Base-by-base conservation (phyloP, 2,113 vertebrate genomes). In the Urocitellus parryii region DNA sequence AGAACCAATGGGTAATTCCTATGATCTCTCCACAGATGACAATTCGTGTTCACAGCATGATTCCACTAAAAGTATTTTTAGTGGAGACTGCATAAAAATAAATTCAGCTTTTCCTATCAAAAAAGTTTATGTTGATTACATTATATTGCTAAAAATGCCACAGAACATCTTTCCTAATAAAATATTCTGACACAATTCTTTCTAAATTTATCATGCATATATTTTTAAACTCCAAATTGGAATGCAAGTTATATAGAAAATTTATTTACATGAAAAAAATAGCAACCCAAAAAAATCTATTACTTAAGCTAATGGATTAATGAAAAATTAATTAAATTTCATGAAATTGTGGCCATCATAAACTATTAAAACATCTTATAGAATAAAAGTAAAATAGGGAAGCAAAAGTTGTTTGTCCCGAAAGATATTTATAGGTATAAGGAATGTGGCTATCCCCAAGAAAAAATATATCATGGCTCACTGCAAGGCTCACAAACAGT, bases 311-410 rank as follows among this genome's bases (percentile, higher is more conserved):
- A 72, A 90, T 88, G 6, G 2, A 85, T 93, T 92, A 72, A 86
- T 91, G 48, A 79, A 89, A 96, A 95, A 92, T 51, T 87, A 83
- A 95, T 86, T 87, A 93, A 94, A 78, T 86, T 77, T 1, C 16
- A 42, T 86, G 8, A 76, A 74, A 58, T 20, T 58, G 0, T 53
- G 12, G 42, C 37, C 48, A 61, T 4, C 8, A n/a, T 29, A 90
- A 8, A 1, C 34, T 88, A n/a, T 78, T 87, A 77, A 77, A 90
- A 2, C 16, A 77, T 73, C 90, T 96, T 96, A 45, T 39, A 88
- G 11, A 79, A 88, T 67, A 81, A 42, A 14, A 70, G 42, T 68
- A 81, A 53, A 79, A 89, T 27, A 65, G 17, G 63, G 4, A 53
- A 72, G 42, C 77, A 27, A 81, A 37, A 51, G 12, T 72, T 81